Percentiles rank a stretch among this genome's conserved stretches.
Evolutionary conservation across 1,140 invertebrate species (phyloP).

Genomic region (Penaeus chinensis): DNA sequence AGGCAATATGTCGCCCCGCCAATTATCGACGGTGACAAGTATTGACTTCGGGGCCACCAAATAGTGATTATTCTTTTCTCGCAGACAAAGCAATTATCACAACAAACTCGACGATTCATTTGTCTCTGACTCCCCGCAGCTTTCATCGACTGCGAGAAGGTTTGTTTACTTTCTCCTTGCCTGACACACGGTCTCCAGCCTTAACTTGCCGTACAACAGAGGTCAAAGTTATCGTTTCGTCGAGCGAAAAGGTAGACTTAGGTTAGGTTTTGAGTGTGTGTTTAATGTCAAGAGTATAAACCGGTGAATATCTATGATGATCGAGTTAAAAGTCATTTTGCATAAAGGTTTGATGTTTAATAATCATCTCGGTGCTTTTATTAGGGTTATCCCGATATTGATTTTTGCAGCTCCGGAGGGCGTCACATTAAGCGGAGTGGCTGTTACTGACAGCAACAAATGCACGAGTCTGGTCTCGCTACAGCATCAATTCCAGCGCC

Average conservation of each 20-base stretch:
- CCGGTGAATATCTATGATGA: slow-evolving; percentile 10
- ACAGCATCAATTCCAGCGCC: slow-evolving; percentile 52
- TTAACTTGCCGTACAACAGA: no score
- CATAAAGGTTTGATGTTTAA: not conserved
- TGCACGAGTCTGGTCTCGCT: slow-evolving; percentile 45
- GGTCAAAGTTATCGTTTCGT: no score
- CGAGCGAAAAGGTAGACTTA: no score
- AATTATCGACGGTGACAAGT: slow-evolving; percentile 59
- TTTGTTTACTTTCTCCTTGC: slow-evolving; percentile 14
- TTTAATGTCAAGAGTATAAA: slow-evolving; percentile 7
- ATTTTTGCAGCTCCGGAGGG: slow-evolving; percentile 22
- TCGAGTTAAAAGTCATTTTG: slow-evolving; percentile 3
- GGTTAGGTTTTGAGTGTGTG: no score
- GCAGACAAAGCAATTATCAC: slow-evolving; percentile 62
- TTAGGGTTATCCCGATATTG: slow-evolving; percentile 42
- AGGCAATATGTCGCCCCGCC: slow-evolving; percentile 54
- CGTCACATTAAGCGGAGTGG: slow-evolving; percentile 50
- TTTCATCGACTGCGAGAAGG: slow-evolving; percentile 58
- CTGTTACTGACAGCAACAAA: slow-evolving; percentile 53
- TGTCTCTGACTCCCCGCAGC: slow-evolving; percentile 59
- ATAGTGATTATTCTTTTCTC: slow-evolving; percentile 62
- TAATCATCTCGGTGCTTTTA: slow-evolving; percentile 7
- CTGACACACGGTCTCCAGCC: no score
- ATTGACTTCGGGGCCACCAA: slow-evolving; percentile 57
- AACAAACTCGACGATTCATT: slow-evolving; percentile 60